Base-by-base conservation (phyloP, 2,888 invertebrate genomes). In the Listrodromus nycthemerus region DNA sequence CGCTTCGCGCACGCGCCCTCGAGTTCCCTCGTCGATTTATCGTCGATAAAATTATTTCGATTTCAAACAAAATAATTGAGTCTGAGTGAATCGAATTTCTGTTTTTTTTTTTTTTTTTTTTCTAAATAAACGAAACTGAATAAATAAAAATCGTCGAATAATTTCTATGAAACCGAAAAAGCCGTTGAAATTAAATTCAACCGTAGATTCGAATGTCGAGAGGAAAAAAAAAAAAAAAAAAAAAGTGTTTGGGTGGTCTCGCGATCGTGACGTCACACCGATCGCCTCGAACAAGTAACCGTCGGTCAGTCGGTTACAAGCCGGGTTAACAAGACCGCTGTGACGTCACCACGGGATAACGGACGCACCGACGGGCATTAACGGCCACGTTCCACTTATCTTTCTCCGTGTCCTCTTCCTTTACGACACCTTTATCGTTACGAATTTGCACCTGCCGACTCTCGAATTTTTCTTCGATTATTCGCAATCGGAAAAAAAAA, bases 291-390 rank as follows among this genome's bases (percentile, higher is more conserved):
- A 65, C 65, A 48, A 69, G 33, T 50, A 55, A 37, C 37, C 84
- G 80, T 85, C 67, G 41, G 78, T 77, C 78, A 84, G 80, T 86
- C 87, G 86, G 88, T 89, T 87, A 89, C 88, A 63, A 48, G 52
- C 71, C 78, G 67, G 74, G 78, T 66, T 86, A 82, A 86, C 86
- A 88, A 88, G 87, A 66, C 81, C 61, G 70, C 48, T 74, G 86
- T 90, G 91, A 90, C 89, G 89, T 90, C 90, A 90, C 76, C 80
- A 84, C 88, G 87, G 87, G 90, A 87, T 91, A 91, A 91, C 90
- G 90, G 91, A 89, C 89, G 88, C 87, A 87, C 86, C 86, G 76
- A 65, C 76, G 71, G 71, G 63, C 80, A 73, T 83, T 80, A 83
- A 83, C 85, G 84, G 85, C 77, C 85, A 88, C 88, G 91, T 91